Base-by-base conservation (phyloP, 2,888 invertebrate genomes). In the Tuta absoluta region DNA sequence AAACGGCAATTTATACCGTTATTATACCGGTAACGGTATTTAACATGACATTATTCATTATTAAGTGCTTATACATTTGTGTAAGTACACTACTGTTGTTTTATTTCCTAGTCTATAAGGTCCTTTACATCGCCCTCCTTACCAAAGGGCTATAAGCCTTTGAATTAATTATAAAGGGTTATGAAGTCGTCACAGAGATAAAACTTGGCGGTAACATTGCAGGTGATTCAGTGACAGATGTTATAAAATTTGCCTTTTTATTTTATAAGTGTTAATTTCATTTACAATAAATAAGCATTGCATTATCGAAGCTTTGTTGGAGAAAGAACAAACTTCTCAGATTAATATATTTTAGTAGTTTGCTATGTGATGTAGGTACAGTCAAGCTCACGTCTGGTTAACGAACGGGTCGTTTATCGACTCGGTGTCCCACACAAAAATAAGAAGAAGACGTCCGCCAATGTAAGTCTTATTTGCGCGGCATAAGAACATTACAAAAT, bases 161-260 rank as follows among this genome's bases (percentile, higher is more conserved):
- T 73, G 70, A 74, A 75, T 77, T 75, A 71, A 73, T 77, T 75
- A 77, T 76, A 72, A 71, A 70, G 67, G 66, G 64, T 68, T 72
- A 76, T 71, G 68, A 72, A 72, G 74, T 75, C 71, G 73, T 76
- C 71, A 73, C 68, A 66, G 66, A 64, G 53, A 63, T 28, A 71
- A 65, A 67, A 56, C 17, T 24, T 24, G 3, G 53, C 28, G 65
- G 72, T 66, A 71, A 73, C n/a, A 17, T 66, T 72, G 71, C 78
- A 76, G 73, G 76, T 76, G 75, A 10, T 17, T n/a, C 67, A 68
- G 49, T 57, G 67, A 69, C 74, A 73, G 71, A 73, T 75, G 73
- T 71, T 69, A 67, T 63, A 37, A 64, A 65, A 67, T 64, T 56
- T 67, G 61, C 19, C 38, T 38, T 38, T 38, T 33, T 38, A 53